phyloP scores from a whole-genome alignment of 2,113 vertebrate species.

The Atherinomorus stipes region DNA sequence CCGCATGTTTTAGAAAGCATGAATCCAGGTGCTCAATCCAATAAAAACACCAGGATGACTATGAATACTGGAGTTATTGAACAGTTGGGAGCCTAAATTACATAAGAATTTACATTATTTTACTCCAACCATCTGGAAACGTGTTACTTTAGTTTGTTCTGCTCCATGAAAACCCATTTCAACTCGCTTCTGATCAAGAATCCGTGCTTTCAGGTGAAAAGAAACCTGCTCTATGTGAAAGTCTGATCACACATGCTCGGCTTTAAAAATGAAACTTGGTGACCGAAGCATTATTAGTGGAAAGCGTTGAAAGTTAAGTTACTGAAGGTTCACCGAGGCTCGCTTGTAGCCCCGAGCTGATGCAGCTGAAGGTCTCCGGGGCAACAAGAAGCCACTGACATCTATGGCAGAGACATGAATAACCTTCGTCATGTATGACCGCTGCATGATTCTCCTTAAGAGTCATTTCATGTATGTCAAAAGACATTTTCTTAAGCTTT shows the following conservation, averaged over 20 bases:
- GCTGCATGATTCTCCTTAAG: constrained; percentile 18
- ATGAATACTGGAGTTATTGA: no score
- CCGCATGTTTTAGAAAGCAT: no score
- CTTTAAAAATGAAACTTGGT: neutral
- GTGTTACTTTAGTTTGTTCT: neutral
- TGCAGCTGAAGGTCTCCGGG: constrained; percentile 33
- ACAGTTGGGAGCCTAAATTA: no score
- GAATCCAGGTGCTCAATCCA: no score
- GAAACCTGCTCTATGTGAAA: neutral
- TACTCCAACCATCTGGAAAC: no score
- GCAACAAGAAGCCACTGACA: constrained; percentile 29
- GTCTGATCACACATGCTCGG: neutral
- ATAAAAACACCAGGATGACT: no score
- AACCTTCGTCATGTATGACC: constrained; percentile 12
- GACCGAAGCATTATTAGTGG: constrained; percentile 3
- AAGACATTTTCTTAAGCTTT: constrained; percentile 1
- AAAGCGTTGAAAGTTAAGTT: constrained; percentile 13
- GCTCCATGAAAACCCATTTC: neutral
- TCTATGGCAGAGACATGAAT: constrained; percentile 25
- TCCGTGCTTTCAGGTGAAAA: neutral
- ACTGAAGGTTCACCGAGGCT: constrained; percentile 19
- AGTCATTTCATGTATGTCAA: constrained; percentile 5
- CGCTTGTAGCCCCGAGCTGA: constrained; percentile 7
- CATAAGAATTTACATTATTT: no score
- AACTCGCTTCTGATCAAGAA: neutral